Evolutionary conservation across 2,113 vertebrate species (phyloP), one percentile per base, ranked within the genome.

Genomic region (Empidonax alnorum): DNA sequence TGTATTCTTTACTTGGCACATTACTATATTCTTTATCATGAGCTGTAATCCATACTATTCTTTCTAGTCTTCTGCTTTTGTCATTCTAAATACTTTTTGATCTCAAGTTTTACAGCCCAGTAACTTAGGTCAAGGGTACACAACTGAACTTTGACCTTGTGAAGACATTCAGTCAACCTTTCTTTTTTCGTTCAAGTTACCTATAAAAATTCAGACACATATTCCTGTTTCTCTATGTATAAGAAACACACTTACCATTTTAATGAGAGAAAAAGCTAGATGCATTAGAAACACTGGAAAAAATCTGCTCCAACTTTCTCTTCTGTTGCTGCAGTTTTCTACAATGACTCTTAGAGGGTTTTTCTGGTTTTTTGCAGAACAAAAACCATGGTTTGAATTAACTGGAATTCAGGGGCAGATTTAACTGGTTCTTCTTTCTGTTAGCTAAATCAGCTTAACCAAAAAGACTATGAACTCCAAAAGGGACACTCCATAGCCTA

Each of bases 41-140:
- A 84, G 47, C 37, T 90, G 37, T 53, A 72, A 69, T 49, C 31
- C 53, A 33, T 37, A 41, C 37, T 82, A 12, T 63, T 88, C 27
- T 90, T 85, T 86, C 53, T 80, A 53, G 24, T 53, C n/a, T 87
- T 84, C 80, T 86, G 47, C 33, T 84, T 93, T 56, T 74, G 47
- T 20, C 0, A 5, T 59, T 90, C 68, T 39, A 78, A 72, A 78
- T 81, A 47, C 9, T 56, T 55, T 41, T 78, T 49, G 39, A 75
- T 72, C 65, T 92, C 42, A 20, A 52, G 18, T 67, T 86, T 72
- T 84, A 71, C 65, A 41, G 30, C 42, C 44, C 30, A 33, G 25
- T 61, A 81, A 65, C 83, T 76, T 69, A 61, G 28, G 39, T 93
- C 16, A 62, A 49, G 47, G 72, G 31, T 52, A 37, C 17, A 15